Conservation (phyloP, 2,888 invertebrate species). For the Sicus ferrugineus region DNA sequence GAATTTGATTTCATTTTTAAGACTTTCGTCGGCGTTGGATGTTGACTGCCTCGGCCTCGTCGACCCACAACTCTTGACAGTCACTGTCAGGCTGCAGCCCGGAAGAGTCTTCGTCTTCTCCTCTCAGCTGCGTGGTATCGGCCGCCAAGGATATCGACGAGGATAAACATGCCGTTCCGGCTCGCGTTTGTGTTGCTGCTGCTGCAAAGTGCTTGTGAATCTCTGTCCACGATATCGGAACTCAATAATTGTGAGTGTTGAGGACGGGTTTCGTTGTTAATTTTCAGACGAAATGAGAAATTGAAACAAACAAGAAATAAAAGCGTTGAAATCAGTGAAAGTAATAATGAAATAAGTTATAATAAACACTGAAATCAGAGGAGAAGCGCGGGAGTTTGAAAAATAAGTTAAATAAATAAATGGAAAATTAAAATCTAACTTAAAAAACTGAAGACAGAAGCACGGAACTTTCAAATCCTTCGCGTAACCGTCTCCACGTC, state of each 20-base stretch:
- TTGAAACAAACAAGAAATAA: no score
- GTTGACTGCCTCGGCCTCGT: not conserved
- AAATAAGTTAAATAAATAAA: no score
- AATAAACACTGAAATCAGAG: no score
- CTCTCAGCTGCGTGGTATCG: not conserved
- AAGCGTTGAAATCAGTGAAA: not conserved
- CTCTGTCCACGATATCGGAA: constrained; percentile 54
- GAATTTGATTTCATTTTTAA: constrained; percentile 22
- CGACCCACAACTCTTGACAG: not conserved
- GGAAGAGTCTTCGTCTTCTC: constrained; percentile 3
- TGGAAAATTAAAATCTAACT: no score
- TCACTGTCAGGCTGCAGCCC: not conserved
- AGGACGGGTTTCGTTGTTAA: not conserved
- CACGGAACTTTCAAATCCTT: no score
- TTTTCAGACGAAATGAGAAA: not conserved
- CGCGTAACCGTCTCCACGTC: no score
- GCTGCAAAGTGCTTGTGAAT: constrained; percentile 42
- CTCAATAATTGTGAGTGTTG: constrained; percentile 59
- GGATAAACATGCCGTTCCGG: not conserved
- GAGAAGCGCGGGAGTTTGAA: no score
- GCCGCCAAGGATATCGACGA: not conserved
- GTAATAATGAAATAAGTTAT: no score
- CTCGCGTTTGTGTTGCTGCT: constrained; percentile 36
- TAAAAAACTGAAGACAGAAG: no score
- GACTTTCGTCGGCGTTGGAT: not conserved